phyloP scores from a whole-genome alignment of 2,888 invertebrate species.

The Cremastinae sp. region DNA sequence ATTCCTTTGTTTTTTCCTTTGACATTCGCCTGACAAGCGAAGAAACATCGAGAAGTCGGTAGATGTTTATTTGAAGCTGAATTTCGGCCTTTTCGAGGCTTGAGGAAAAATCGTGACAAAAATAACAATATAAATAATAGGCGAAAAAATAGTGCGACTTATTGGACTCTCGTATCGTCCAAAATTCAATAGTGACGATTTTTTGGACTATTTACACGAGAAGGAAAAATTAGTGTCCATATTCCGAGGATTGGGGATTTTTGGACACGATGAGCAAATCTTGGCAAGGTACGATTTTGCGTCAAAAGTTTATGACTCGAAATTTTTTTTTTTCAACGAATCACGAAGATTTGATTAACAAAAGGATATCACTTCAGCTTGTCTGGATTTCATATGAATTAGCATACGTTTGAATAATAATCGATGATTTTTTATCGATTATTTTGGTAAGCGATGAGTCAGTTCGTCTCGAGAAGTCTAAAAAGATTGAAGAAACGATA shows the following conservation, averaged over 20 bases:
- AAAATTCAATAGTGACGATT: not conserved
- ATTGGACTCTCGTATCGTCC: too few species aligned
- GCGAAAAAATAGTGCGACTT: not conserved
- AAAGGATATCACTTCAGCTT: too few species aligned
- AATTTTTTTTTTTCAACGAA: not conserved
- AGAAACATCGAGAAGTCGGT: too few species aligned
- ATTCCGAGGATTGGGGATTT: conserved; percentile 49
- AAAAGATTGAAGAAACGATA: not conserved
- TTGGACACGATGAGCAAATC: conserved; percentile 72
- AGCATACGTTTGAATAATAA: not conserved
- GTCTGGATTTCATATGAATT: too few species aligned
- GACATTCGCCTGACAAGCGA: not conserved
- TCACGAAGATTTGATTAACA: too few species aligned
- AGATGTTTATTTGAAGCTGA: not conserved
- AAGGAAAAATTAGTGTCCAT: not conserved
- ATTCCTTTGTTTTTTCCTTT: not conserved
- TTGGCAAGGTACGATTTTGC: conserved; percentile 71
- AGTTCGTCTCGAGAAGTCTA: not conserved
- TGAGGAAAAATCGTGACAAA: not conserved
- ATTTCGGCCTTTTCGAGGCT: not conserved
- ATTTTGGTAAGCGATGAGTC: not conserved
- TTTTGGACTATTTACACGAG: not conserved
- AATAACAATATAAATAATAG: conserved; percentile 17
- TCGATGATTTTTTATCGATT: not conserved
- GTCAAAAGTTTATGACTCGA: not conserved